Evolutionary conservation across 2,797 vertebrate species (phyloP).

Genomic region (Macropodus opercularis): DNA sequence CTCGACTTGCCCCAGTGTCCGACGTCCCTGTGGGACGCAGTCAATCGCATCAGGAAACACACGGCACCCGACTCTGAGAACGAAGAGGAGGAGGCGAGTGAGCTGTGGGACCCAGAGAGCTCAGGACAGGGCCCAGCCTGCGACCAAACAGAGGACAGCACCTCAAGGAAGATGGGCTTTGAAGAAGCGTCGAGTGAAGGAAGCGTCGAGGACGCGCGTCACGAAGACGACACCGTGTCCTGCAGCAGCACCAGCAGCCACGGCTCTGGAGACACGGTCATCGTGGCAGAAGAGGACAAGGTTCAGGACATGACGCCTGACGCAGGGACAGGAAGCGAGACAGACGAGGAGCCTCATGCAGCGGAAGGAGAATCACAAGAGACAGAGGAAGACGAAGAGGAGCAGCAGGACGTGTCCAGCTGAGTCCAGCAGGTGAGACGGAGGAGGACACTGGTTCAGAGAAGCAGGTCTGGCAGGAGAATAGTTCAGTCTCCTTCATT

Average conservation of each 20-base stretch:
- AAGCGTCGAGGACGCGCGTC: background rate
- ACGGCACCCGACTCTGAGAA: slow-evolving; percentile 94
- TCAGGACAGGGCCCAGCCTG: slow-evolving; percentile 10
- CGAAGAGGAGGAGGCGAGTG: slow-evolving; percentile 83
- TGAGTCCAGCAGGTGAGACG: too few species aligned
- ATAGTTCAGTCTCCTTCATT: too few species aligned
- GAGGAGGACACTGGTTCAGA: background rate
- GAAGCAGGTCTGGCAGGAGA: too few species aligned
- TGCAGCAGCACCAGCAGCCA: slow-evolving; percentile 77
- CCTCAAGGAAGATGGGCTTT: slow-evolving; percentile 1
- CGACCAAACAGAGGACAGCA: slow-evolving; percentile 9
- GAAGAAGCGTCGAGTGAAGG: slow-evolving; percentile 24
- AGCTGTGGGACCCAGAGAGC: slow-evolving; percentile 73
- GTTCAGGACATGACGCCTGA: slow-evolving; percentile 13
- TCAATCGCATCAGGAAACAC: slow-evolving; percentile 91
- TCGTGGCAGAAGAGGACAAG: slow-evolving; percentile 57
- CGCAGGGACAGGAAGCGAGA: slow-evolving; percentile 15
- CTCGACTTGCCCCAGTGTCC: slow-evolving; percentile 57
- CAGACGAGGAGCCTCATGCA: background rate
- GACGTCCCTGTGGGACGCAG: slow-evolving; percentile 85
- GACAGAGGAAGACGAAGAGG: slow-evolving; percentile 9
- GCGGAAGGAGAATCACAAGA: slow-evolving; percentile 27
- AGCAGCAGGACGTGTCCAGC: background rate
- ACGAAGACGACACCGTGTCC: slow-evolving; percentile 71
- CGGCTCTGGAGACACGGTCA: slow-evolving; percentile 73